A percentile compares a stretch with the other conserved stretches of the same genome.
Evolutionary conservation across 2,113 vertebrate genomes (phyloP).

Genomic region (Nothobranchius kuhntae): DNA sequence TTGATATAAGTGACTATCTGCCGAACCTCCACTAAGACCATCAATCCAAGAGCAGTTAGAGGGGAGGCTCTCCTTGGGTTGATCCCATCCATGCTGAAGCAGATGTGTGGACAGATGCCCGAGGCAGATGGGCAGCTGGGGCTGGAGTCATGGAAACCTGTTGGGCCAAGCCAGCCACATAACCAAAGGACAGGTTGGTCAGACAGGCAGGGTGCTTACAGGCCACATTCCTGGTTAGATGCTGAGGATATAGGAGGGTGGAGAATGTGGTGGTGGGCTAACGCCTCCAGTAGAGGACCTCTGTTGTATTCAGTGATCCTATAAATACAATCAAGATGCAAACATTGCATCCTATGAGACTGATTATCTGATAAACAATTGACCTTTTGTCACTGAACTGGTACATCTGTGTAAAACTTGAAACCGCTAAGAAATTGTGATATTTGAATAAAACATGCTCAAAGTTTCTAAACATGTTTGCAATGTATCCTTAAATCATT

Average conservation of each 20-base stretch:
- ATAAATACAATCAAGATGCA: background rate
- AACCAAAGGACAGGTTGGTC: constrained; percentile 81
- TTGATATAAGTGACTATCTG: background rate
- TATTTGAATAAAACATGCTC: too few species aligned
- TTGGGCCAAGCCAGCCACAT: constrained; percentile 83
- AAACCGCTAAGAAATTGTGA: too few species aligned
- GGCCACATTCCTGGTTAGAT: constrained; percentile 7
- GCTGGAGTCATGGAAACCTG: constrained; percentile 84
- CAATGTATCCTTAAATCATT: too few species aligned
- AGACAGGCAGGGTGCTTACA: constrained; percentile 21
- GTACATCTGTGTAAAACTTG: too few species aligned
- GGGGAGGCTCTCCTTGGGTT: constrained; percentile 69
- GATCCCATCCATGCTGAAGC: constrained; percentile 70
- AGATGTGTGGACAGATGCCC: constrained; percentile 87
- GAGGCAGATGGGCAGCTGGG: constrained; percentile 84
- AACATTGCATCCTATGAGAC: background rate
- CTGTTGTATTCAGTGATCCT: background rate
- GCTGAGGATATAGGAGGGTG: background rate
- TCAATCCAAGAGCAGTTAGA: constrained; percentile 25
- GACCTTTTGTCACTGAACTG: background rate
- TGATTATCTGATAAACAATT: background rate
- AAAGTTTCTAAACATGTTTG: too few species aligned
- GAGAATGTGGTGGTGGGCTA: background rate
- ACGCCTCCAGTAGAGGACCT: background rate
- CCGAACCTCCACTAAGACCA: constrained; percentile 6